These are phyloP conservation scores for Lagopus muta DNA, from an alignment of 2,113 vertebrate genomes.

Conservation along the genomic window DNA sequence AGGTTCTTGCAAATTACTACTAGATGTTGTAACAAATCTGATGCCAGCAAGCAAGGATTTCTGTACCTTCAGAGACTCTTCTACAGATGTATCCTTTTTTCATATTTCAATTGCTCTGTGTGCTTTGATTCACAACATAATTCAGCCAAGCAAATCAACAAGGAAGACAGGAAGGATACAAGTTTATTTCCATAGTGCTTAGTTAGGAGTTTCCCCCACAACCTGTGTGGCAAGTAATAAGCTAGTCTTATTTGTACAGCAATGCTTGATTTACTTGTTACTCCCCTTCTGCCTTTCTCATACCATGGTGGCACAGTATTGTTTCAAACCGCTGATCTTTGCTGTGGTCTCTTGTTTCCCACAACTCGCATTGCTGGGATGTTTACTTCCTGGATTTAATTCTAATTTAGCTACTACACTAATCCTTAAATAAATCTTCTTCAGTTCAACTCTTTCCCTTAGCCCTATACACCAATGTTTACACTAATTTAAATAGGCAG, in stretches of 20 bases:
- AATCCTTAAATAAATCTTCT: conserved; percentile 80
- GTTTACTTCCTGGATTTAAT: conserved; percentile 79
- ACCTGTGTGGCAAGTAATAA: conserved; percentile 64
- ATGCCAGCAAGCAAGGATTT: background rate
- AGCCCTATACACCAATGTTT: conserved; percentile 72
- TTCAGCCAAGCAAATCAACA: background rate
- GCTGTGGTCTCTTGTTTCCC: conserved; percentile 72
- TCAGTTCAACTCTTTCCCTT: conserved; percentile 68
- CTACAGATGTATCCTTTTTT: background rate
- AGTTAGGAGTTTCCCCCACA: conserved; percentile 29
- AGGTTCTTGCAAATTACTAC: background rate
- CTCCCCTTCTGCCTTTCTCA: conserved; percentile 40
- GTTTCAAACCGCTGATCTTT: conserved; percentile 64
- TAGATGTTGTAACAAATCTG: background rate
- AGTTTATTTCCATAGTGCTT: conserved; percentile 8
- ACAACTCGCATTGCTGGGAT: conserved; percentile 69
- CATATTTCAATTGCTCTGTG: background rate
- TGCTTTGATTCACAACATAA: background rate
- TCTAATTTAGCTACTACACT: conserved; percentile 73
- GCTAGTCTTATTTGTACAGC: conserved; percentile 54
- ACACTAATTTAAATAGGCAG: conserved; percentile 76
- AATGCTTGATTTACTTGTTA: conserved; percentile 62
- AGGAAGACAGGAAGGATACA: background rate
- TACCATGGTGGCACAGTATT: conserved; percentile 59
- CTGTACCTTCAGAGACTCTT: background rate